These are phyloP conservation scores for Tetragnatha versicolor DNA, from an alignment of 1,140 invertebrate species.

Conservation along the genomic window DNA sequence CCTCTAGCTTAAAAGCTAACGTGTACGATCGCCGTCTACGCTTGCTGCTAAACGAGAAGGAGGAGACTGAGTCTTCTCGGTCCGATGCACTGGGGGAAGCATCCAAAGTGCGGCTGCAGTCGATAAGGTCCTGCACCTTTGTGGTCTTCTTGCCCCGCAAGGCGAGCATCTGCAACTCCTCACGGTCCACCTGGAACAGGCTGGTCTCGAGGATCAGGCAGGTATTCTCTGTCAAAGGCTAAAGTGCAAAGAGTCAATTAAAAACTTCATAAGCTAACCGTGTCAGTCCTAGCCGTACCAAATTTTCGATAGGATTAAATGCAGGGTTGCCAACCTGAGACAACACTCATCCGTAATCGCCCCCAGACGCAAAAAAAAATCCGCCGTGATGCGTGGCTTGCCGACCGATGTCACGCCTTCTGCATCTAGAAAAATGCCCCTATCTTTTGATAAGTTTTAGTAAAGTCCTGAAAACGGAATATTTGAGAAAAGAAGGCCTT, in stretches of 20 bases:
- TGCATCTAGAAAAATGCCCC: not conserved
- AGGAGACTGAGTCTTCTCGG: slow-evolving; percentile 47
- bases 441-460: no score
- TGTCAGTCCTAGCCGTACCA: no score
- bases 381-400: not conserved
- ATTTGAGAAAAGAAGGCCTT: no score
- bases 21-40: slow-evolving; percentile 52
- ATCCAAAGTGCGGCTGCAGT: slow-evolving; percentile 43
- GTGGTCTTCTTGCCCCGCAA: not conserved
- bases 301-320: no score
- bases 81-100: slow-evolving; percentile 49
- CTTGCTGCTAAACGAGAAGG: slow-evolving; percentile 52
- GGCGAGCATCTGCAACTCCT: slow-evolving; percentile 29
- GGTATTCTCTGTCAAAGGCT: slow-evolving; percentile 44
- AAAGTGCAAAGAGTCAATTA: not conserved
- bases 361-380: not conserved
- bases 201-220: slow-evolving; percentile 46
- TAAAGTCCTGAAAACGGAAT: no score
- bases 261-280: not conserved
- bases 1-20: slow-evolving; percentile 56
- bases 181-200: slow-evolving; percentile 32
- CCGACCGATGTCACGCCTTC: no score
- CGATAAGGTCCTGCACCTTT: slow-evolving; percentile 46
- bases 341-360: no score
- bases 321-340: no score